These are phyloP conservation scores for Crossoptilon crossoptilon DNA, from an alignment of 2,797 vertebrate species.

Conservation along the genomic window DNA sequence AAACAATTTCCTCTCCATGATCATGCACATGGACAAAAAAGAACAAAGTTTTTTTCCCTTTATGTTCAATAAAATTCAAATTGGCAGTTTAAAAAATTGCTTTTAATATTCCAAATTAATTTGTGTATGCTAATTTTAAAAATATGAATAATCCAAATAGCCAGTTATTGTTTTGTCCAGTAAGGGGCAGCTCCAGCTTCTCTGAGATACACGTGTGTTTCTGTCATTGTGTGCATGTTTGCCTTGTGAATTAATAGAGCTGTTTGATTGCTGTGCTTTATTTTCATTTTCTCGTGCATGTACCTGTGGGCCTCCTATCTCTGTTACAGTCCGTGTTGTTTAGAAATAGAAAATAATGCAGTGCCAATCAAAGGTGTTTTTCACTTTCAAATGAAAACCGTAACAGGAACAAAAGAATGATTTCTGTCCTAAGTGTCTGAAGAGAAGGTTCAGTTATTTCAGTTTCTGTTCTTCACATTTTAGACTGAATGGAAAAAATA, in stretches of 20 bases:
- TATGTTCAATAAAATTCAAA: not conserved
- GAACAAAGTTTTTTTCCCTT: not conserved
- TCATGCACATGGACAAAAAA: not conserved
- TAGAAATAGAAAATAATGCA: not conserved
- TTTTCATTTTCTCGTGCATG: constrained; percentile 55
- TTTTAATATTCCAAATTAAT: not conserved
- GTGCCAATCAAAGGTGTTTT: constrained; percentile 10
- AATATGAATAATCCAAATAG: not conserved
- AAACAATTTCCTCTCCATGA: not conserved
- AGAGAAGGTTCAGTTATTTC: not conserved
- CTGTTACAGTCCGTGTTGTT: not conserved
- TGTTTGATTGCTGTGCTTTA: constrained; percentile 20
- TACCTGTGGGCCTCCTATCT: not conserved
- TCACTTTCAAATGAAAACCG: constrained; percentile 58
- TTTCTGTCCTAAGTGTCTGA: not conserved
- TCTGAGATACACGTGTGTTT: constrained; percentile 71
- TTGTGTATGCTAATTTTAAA: not conserved
- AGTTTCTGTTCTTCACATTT: not conserved
- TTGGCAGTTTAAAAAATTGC: not conserved
- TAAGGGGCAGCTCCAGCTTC: constrained; percentile 76
- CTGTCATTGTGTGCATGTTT: constrained; percentile 71
- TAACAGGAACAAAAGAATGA: not conserved
- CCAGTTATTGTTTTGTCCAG: not conserved
- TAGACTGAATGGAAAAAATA: not conserved
- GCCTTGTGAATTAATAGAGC: not conserved